Evolutionary conservation across 2,797 vertebrate species (phyloP), one percentile per base, ranked within the genome.

Genomic region (Tiaroga cobitis): DNA sequence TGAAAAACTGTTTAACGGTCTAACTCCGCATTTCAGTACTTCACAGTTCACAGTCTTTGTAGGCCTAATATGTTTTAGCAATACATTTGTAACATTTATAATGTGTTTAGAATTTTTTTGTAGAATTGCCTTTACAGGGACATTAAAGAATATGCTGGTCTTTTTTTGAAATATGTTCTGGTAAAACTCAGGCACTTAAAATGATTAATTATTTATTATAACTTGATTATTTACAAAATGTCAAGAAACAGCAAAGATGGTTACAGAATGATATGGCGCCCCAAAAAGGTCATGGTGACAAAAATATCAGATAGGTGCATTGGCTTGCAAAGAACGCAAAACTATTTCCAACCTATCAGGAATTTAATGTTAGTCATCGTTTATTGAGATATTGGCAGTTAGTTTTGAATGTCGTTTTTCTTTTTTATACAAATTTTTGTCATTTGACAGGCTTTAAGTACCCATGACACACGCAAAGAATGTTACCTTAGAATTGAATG

Each of bases 201-300:
- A 26, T 54, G 3, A 49, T 49, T 49, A 16, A 49, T 43, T 26
- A 54, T 29, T 10, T 1, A 39, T 72, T 59, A 24, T 6, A 83
- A 67, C 34, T 84, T 32, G 24, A 46, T 63, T 80, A 83, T 85
- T 59, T 73, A 70, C 18, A 19, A 32, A 19, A 18, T 43, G 8
- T 46, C 24, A 69, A 34, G 21, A 68, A 39, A 29, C 37, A 19
- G 46, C 32, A 32, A 72, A 32, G 0, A 32, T 49, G 3, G n/a
- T 49, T 46, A 29, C 41, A 16, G 6, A 6, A 72, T 43, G 13
- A 49, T 73, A 29, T 32, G 8, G 43, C 49, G 43, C 26, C 43
- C 26, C 43, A 6, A 74, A 51, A 16, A 13, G 1, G 11, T 59
- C 13, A 9, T 26, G 21, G 21, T 39, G 2, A 26, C 59, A 70